Evolutionary conservation across 2,888 invertebrate genomes (phyloP), one percentile per base, ranked within the genome.

Genomic region (Chymomyza caudatula): DNA sequence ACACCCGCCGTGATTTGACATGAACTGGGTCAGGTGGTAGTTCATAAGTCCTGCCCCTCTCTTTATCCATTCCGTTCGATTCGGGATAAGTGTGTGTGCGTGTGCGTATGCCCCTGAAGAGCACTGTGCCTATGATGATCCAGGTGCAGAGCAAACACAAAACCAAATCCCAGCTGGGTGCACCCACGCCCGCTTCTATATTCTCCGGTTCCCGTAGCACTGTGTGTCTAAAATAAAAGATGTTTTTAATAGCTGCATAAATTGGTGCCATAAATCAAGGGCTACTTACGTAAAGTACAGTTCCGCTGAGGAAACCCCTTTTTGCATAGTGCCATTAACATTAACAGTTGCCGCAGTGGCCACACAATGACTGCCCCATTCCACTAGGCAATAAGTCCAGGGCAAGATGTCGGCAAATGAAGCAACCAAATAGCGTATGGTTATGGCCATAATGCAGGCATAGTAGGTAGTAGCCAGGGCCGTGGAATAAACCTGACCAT

Each of bases 391-490:
- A 43, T 90, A 87, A 0, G 93, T 90, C 94, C 94, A 94, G 0
- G 94, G 94, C 20, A 94, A 86, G 4, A 91, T 88, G 0, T 91
- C 86, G 2, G 91, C 91, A 79, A 94, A 93, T 0, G 94, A 94
- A 29, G 92, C 91, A 53, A 93, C 78, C 73, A 94, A 90, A 87
- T 94, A 94, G 74, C 92, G 93, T 4, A 94, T 88, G 0, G 93
- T 93, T 22, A 94, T 76, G 0, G 93, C 93, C 93, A 94, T 94
- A 22, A 94, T 86, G 5, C 92, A 92, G 65, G 93, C 93, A 84
- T 94, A 94, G 78, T 94, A 94, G 0, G 93, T 93, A n/a, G 93
- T 92, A 0, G 94, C 93, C 63, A 92, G 90, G 0, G 91, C 90
- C 1, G 92, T 92, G 0, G 92, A 91, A 13, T 93, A 87, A 0